A percentile compares a stretch with the other conserved stretches of the same genome.
Evolutionary conservation across 2,797 vertebrate genomes (phyloP).

Genomic region (Brachyrhaphis roseni): DNA sequence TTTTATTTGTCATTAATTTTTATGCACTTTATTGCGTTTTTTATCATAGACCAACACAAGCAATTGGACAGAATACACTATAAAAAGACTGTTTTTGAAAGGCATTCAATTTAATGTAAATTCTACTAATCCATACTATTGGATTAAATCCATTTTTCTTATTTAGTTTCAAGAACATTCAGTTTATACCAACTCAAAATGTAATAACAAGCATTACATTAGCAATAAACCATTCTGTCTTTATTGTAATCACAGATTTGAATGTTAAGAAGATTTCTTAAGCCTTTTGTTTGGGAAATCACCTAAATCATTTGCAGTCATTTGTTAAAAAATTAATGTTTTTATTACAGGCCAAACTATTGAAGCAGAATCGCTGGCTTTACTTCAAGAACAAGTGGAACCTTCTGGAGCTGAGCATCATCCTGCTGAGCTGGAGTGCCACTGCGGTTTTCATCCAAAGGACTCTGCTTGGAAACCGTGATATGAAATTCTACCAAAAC

Average conservation of each 20-base stretch:
- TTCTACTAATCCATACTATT: background rate
- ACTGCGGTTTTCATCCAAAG: conserved; percentile 85
- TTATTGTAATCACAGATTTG: background rate
- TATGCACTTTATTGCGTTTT: background rate
- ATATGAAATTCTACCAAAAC: conserved; percentile 84
- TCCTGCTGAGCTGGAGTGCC: conserved; percentile 89
- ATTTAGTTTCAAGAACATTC: background rate
- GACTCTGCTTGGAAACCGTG: conserved; percentile 81
- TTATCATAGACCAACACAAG: background rate
- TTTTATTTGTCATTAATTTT: background rate
- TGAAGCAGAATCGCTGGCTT: conserved; percentile 84
- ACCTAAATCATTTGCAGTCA: background rate
- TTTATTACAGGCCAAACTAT: conserved; percentile 81
- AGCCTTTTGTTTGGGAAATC: background rate
- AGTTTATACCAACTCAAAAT: background rate
- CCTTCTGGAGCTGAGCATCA: conserved; percentile 88
- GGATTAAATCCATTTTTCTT: too few species aligned
- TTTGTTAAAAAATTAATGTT: too few species aligned
- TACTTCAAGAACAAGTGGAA: conserved; percentile 91
- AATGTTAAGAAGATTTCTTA: background rate
- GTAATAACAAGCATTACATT: background rate
- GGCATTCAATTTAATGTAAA: background rate
- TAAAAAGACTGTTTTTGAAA: background rate
- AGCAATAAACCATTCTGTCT: background rate
- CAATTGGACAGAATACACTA: background rate